phyloP scores from a whole-genome alignment of 2,797 vertebrate genomes.

The Aselliscus stoliczkanus region DNA sequence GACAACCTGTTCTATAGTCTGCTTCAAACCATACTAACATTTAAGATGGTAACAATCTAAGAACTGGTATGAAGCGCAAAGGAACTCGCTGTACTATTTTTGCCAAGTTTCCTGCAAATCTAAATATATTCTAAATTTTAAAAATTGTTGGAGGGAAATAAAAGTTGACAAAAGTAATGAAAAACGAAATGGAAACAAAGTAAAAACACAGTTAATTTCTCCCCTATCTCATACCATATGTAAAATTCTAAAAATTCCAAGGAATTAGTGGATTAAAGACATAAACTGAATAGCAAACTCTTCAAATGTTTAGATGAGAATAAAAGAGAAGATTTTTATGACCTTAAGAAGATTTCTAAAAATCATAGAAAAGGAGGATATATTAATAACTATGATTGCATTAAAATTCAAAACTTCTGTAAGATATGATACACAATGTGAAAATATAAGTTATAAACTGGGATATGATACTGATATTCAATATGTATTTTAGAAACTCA shows the following conservation, averaged over 20 bases:
- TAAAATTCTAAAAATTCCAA: not conserved
- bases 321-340: not conserved
- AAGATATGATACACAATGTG: not conserved
- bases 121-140: not conserved
- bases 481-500: not conserved
- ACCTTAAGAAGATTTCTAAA: not conserved
- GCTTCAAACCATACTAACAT: not conserved
- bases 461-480: not conserved
- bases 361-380: not conserved
- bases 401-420: not conserved
- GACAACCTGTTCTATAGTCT: not conserved
- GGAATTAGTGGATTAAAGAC: not conserved
- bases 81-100: not conserved
- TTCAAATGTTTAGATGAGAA: not conserved
- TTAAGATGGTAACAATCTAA: not conserved
- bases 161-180: not conserved
- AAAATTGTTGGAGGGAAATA: not conserved
- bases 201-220: not conserved
- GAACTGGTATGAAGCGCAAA: not conserved
- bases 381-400: not conserved
- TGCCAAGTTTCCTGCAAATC: not conserved
- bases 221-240: not conserved
- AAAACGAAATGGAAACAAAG: not conserved
- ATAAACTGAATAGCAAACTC: not conserved
- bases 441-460: not conserved